phyloP scores from a whole-genome alignment of 2,888 invertebrate genomes.

The Notodonta dromedarius region DNA sequence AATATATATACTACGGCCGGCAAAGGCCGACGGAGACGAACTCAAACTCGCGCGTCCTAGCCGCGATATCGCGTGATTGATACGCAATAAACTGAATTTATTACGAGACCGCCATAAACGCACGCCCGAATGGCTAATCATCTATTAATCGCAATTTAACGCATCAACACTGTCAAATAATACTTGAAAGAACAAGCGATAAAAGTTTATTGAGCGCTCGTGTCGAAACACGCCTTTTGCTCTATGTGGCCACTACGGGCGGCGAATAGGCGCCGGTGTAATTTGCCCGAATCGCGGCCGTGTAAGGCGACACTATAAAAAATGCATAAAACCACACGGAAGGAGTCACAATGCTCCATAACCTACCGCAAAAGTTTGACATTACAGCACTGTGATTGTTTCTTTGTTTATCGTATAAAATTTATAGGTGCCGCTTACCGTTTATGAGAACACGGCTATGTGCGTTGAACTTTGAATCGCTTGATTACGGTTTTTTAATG shows the following conservation, averaged over 20 bases:
- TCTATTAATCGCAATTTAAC: constrained; percentile 79
- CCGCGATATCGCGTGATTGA: constrained; percentile 63
- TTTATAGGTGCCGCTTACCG: constrained; percentile 62
- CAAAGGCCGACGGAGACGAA: constrained; percentile 29
- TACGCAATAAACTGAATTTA: constrained; percentile 78
- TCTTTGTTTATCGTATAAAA: constrained; percentile 79
- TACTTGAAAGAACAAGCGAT: constrained; percentile 74
- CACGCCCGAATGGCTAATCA: constrained; percentile 72
- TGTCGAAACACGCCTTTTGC: constrained; percentile 37
- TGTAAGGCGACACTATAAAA: constrained; percentile 48
- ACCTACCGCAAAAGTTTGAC: constrained; percentile 78
- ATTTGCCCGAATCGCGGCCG: constrained; percentile 41
- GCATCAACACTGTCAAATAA: constrained; percentile 78
- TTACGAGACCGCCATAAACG: constrained; percentile 73
- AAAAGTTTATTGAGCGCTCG: constrained; percentile 65
- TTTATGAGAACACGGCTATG: constrained; percentile 64
- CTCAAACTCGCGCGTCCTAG: constrained; percentile 36
- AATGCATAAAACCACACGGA: constrained; percentile 54
- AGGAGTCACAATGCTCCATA: constrained; percentile 66
- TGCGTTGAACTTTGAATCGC: constrained; percentile 77
- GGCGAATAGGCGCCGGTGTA: constrained; percentile 46
- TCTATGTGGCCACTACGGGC: constrained; percentile 23
- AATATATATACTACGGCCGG: constrained; percentile 42
- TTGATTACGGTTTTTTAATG: constrained; percentile 79
- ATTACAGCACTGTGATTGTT: constrained; percentile 69